Conservation (phyloP, 2,888 invertebrate genomes). For the Axea sp. region DNA sequence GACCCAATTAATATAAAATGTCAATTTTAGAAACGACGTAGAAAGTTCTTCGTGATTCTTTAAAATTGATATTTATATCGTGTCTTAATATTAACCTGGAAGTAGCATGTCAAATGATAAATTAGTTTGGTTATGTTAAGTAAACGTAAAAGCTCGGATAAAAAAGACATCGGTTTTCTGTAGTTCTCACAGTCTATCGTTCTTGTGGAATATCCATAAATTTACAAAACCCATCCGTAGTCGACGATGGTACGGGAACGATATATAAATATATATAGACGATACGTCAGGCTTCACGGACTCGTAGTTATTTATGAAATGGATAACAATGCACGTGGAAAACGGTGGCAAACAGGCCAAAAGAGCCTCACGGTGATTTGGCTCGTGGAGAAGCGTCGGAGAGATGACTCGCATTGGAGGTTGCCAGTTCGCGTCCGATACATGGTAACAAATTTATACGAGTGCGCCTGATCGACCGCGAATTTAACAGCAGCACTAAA, state of each 20-base stretch:
- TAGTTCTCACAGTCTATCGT: constrained; percentile 52
- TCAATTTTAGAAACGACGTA: too few species aligned
- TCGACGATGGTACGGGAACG: constrained; percentile 65
- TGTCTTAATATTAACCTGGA: neutral
- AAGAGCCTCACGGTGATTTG: constrained; percentile 61
- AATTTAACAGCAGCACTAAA: constrained; percentile 74
- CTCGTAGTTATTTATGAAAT: constrained; percentile 73
- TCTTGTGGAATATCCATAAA: constrained; percentile 62
- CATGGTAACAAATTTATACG: constrained; percentile 76
- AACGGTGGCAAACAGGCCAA: constrained; percentile 70
- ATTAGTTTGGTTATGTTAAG: constrained; percentile 36
- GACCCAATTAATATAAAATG: too few species aligned
- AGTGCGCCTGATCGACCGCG: constrained; percentile 74
- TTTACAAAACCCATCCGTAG: constrained; percentile 49
- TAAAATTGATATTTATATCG: too few species aligned
- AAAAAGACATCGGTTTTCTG: constrained; percentile 38
- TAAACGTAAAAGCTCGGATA: constrained; percentile 27
- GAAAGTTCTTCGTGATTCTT: too few species aligned
- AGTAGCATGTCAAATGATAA: constrained; percentile 6
- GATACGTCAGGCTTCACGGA: constrained; percentile 75
- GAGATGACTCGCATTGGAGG: constrained; percentile 50
- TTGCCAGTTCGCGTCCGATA: constrained; percentile 70
- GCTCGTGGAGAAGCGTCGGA: constrained; percentile 49
- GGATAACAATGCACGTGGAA: constrained; percentile 72
- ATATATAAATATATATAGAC: constrained; percentile 73